Conservation (phyloP, 2,113 vertebrate genomes). For the Climacteris rufus region DNA sequence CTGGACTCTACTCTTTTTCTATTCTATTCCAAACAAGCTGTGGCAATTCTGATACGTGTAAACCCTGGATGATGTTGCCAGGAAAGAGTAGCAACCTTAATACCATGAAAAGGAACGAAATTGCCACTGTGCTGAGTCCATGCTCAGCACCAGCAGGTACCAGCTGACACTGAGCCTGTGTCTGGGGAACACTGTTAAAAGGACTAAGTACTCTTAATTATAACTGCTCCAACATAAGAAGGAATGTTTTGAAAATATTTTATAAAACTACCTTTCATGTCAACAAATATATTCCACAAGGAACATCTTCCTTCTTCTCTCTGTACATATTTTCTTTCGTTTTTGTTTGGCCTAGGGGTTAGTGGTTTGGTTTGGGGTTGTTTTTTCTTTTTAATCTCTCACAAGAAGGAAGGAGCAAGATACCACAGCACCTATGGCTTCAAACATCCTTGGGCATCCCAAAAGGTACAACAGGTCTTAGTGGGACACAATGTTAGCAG, state of each 20-base stretch:
- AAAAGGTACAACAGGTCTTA: neutral
- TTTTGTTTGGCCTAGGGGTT: neutral
- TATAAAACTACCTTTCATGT: neutral
- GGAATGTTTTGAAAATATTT: neutral
- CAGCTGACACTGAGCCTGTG: fast-evolving
- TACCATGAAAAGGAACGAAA: neutral
- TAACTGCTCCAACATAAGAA: fast-evolving
- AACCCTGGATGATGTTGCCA: fast-evolving
- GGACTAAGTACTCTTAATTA: neutral
- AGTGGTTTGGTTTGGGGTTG: neutral
- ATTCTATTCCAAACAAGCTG: neutral
- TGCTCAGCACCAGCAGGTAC: fast-evolving
- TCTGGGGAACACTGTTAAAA: fast-evolving
- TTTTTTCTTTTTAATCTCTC: neutral
- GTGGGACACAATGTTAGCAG: neutral
- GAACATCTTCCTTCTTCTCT: neutral
- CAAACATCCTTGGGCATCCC: neutral
- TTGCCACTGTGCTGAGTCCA: fast-evolving
- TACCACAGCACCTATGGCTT: neutral
- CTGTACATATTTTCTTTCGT: neutral
- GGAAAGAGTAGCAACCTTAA: no score
- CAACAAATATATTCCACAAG: neutral
- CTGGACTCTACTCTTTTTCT: no score
- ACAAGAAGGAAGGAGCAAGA: neutral
- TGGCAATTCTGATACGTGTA: fast-evolving